Conservation (phyloP, 1,140 invertebrate species). For the Megalonaias nervosa region DNA sequence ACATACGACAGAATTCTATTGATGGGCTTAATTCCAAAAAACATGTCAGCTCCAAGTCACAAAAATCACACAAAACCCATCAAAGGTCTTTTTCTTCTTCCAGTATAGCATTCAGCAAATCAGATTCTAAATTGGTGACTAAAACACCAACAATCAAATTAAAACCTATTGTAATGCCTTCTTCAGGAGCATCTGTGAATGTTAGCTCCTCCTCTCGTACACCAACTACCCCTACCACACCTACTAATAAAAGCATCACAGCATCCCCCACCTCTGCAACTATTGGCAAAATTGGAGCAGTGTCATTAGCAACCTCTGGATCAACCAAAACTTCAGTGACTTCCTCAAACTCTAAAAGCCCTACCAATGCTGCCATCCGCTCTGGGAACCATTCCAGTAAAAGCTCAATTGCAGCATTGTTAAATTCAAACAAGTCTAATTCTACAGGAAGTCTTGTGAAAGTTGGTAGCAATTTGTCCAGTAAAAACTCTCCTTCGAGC, state of each 20-base stretch:
- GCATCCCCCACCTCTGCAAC: constrained; percentile 67
- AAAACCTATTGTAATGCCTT: constrained; percentile 64
- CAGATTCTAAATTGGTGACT: constrained; percentile 64
- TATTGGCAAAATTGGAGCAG: constrained; percentile 48
- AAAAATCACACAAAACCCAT: constrained; percentile 50
- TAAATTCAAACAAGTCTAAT: constrained; percentile 25
- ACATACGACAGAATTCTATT: constrained; percentile 10
- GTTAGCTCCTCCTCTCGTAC: constrained; percentile 49
- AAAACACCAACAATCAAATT: constrained; percentile 68
- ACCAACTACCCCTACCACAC: constrained; percentile 37
- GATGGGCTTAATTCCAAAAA: constrained; percentile 1
- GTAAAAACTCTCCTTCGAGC: constrained; percentile 6
- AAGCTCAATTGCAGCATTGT: constrained; percentile 8
- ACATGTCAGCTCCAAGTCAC: constrained; percentile 31
- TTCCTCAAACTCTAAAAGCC: constrained; percentile 30
- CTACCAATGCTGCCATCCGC: neutral
- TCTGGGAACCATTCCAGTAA: constrained; percentile 1
- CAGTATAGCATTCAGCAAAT: constrained; percentile 48
- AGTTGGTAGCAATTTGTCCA: constrained; percentile 5
- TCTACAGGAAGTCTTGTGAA: neutral
- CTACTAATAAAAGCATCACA: constrained; percentile 35
- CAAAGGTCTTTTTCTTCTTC: constrained; percentile 39
- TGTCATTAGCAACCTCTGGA: constrained; percentile 45
- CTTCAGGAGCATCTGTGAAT: neutral
- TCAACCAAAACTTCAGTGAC: constrained; percentile 34